Conservation (phyloP, 2,113 vertebrate species). For the Ceyx margarethae region DNA sequence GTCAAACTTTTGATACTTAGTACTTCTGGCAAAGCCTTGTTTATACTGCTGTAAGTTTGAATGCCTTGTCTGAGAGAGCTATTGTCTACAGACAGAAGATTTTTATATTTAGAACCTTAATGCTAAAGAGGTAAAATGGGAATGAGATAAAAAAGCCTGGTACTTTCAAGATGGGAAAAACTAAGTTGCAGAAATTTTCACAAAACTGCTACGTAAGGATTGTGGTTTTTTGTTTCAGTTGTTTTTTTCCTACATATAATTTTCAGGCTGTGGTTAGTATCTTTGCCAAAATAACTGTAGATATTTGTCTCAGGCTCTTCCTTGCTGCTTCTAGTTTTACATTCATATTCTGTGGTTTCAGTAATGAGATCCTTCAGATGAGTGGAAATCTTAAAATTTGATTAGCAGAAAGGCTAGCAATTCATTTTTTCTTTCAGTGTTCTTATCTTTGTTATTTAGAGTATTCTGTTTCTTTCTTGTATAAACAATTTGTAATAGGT, state of each 20-base stretch:
- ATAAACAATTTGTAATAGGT: not conserved
- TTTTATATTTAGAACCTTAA: not conserved
- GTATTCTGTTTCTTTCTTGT: not conserved
- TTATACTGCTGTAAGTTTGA: not conserved
- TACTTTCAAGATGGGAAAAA: not conserved
- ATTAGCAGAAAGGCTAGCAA: not conserved
- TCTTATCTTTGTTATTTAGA: not conserved
- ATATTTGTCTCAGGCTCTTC: not conserved
- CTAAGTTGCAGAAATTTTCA: not conserved
- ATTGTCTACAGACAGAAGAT: not conserved
- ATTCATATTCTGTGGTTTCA: not conserved
- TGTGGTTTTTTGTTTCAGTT: not conserved
- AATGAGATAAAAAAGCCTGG: conserved; percentile 4
- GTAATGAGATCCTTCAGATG: not conserved
- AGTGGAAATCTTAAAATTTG: not conserved
- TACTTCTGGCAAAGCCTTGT: not conserved
- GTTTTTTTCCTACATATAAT: not conserved
- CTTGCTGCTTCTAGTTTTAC: not conserved
- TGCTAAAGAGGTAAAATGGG: not conserved
- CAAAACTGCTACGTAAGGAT: not conserved
- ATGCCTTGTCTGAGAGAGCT: not conserved
- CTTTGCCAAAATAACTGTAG: not conserved
- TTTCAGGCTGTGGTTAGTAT: not conserved
- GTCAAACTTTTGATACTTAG: not conserved
- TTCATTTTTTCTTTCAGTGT: not conserved